Evolutionary conservation across 1,140 invertebrate genomes (phyloP).

Genomic region (Panonychus citri): DNA sequence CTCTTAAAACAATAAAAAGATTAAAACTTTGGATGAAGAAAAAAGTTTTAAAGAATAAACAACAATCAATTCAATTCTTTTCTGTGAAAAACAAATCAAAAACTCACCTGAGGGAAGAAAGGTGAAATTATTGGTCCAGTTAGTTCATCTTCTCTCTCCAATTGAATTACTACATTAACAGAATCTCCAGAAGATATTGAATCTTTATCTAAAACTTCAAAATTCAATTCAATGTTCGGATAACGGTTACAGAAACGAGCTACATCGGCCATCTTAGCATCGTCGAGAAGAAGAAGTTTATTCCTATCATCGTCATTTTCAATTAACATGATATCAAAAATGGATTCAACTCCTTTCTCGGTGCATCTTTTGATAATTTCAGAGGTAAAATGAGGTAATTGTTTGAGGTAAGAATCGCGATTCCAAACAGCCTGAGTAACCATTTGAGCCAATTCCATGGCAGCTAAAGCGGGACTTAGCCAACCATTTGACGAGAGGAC

Average conservation of each 20-base stretch:
- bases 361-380: constrained; percentile 77
- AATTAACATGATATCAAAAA: constrained; percentile 92
- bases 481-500: constrained; percentile 93
- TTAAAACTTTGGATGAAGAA: not conserved
- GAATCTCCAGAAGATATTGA: constrained; percentile 40
- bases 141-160: constrained; percentile 93
- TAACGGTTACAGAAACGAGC: constrained; percentile 95
- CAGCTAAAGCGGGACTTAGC: constrained; percentile 90
- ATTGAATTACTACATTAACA: constrained; percentile 63
- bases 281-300: constrained; percentile 54
- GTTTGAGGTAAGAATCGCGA: constrained; percentile 90
- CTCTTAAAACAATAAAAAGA: not conserved
- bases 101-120: constrained; percentile 67
- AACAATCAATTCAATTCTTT: not conserved
- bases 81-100: too few species aligned
- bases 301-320: constrained; percentile 83
- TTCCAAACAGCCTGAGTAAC: constrained; percentile 99
- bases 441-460: constrained; percentile 99
- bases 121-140: constrained; percentile 88
- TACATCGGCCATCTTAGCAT: constrained; percentile 82
- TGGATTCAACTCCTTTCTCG: constrained; percentile 72
- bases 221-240: constrained; percentile 90
- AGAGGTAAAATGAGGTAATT: constrained; percentile 75
- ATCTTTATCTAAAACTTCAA: constrained; percentile 68
- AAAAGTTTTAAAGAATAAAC: too few species aligned